Evolutionary conservation across 2,888 invertebrate species (phyloP).

Genomic region (Amphipoea lucens): DNA sequence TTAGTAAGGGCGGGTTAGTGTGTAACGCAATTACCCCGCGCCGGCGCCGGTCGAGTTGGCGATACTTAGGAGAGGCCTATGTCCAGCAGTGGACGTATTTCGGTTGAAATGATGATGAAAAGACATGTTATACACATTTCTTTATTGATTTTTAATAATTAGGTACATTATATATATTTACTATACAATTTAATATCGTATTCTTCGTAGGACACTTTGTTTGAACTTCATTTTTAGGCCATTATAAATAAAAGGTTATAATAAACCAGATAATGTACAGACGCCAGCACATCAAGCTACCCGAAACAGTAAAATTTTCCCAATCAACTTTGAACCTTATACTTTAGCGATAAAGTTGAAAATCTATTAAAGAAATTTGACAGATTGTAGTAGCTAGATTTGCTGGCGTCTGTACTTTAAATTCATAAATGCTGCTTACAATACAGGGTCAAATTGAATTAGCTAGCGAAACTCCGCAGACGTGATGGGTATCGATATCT

Average conservation of each 20-base stretch:
- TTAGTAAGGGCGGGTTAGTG: too few species aligned
- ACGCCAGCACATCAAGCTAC: too few species aligned
- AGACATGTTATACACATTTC: conserved; percentile 56
- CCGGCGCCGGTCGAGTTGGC: background rate
- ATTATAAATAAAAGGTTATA: conserved; percentile 18
- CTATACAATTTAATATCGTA: conserved; percentile 60
- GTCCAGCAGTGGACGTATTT: background rate
- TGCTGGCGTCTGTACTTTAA: background rate
- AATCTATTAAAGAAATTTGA: too few species aligned
- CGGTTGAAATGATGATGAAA: background rate
- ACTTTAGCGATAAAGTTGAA: too few species aligned
- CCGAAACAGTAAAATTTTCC: too few species aligned
- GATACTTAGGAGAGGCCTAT: too few species aligned
- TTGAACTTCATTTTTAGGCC: conserved; percentile 60
- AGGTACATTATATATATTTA: conserved; percentile 56
- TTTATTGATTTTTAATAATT: conserved; percentile 64
- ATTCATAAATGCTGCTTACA: background rate
- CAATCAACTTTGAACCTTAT: too few species aligned
- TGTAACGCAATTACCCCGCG: too few species aligned
- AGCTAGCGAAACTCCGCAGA: too few species aligned
- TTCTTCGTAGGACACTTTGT: conserved; percentile 51
- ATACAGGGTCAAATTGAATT: too few species aligned
- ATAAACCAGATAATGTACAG: background rate
- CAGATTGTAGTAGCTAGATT: too few species aligned
- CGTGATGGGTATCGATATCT: too few species aligned